A percentile compares a stretch with the other conserved stretches of the same genome.
phyloP scores from a whole-genome alignment of 1,140 invertebrate genomes.

The Dendrolimus punctatus region DNA sequence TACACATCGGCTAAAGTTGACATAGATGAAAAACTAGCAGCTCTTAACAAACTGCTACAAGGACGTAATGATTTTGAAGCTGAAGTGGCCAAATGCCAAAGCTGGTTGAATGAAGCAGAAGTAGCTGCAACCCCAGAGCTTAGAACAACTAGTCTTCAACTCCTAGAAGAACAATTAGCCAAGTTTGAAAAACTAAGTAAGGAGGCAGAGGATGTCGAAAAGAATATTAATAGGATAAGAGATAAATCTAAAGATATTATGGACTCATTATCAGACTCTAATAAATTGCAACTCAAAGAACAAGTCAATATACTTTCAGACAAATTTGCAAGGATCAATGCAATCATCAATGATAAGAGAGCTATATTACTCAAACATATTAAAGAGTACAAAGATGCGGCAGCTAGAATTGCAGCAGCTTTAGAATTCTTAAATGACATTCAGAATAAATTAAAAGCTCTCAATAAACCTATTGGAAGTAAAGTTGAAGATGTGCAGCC shows the following conservation, averaged over 20 bases:
- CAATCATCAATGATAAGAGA: slow-evolving; percentile 83
- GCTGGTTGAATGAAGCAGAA: slow-evolving; percentile 92
- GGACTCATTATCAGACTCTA: slow-evolving; percentile 86
- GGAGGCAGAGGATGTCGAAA: slow-evolving; percentile 80
- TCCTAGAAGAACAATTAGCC: slow-evolving; percentile 87
- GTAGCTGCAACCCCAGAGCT: slow-evolving; percentile 86
- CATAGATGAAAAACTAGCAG: slow-evolving; percentile 81
- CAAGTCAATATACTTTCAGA: slow-evolving; percentile 84
- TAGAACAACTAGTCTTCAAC: slow-evolving; percentile 81
- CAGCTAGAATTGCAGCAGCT: slow-evolving; percentile 83
- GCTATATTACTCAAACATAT: slow-evolving; percentile 81
- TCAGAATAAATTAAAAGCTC: slow-evolving; percentile 85
- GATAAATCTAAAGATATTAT: slow-evolving; percentile 87
- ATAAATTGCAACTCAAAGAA: slow-evolving; percentile 86
- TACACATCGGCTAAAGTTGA: slow-evolving; percentile 81
- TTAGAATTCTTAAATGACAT: slow-evolving; percentile 86
- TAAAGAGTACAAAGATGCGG: slow-evolving; percentile 84
- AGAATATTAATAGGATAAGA: slow-evolving; percentile 81
- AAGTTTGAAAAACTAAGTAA: slow-evolving; percentile 87
- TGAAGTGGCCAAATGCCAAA: slow-evolving; percentile 83
- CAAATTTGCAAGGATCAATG: slow-evolving; percentile 80
- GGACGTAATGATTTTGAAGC: slow-evolving; percentile 86
- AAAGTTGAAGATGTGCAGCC: slow-evolving; percentile 88
- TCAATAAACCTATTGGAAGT: slow-evolving; percentile 89
- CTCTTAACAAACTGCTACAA: slow-evolving; percentile 81